Conservation (phyloP, 2,797 vertebrate species). For the Netta rufina region DNA sequence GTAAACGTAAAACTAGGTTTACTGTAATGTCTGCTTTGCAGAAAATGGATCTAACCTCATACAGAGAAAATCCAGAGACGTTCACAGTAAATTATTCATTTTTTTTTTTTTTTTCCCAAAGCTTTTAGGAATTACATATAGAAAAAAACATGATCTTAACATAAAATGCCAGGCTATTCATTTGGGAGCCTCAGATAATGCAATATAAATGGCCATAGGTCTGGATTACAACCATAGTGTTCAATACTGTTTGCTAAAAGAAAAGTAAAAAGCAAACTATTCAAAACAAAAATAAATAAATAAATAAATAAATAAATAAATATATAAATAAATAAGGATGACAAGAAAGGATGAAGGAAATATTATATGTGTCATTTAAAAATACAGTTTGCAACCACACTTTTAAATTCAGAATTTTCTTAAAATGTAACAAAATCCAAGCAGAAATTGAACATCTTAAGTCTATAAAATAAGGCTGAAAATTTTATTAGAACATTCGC, state of each 20-base stretch:
- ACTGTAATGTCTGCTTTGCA: conserved; percentile 30
- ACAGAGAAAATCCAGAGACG: conserved; percentile 66
- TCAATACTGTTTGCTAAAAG: conserved; percentile 43
- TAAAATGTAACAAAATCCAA: background rate
- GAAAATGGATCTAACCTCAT: conserved; percentile 66
- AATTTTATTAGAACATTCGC: conserved; percentile 46
- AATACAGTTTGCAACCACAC: background rate
- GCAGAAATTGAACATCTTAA: background rate
- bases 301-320: no score
- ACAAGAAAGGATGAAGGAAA: background rate
- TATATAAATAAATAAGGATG: background rate
- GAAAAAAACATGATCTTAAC: conserved; percentile 78
- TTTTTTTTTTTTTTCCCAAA: conserved; percentile 46
- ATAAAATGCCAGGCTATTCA: conserved; percentile 75
- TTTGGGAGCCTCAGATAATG: conserved; percentile 70
- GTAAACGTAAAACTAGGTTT: conserved; percentile 30
- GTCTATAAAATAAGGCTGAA: conserved; percentile 41
- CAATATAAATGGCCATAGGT: conserved; percentile 69
- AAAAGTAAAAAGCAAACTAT: background rate
- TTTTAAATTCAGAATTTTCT: background rate
- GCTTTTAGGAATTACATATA: conserved; percentile 78
- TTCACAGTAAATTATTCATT: conserved; percentile 75
- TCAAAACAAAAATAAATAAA: background rate
- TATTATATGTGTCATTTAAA: background rate
- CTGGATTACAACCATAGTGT: conserved; percentile 45